Evolutionary conservation across 35 echinoderm and acorn worm genomes (phyloP), one percentile per base, ranked within the genome.

Genomic region (Ophioderma brevispina): DNA sequence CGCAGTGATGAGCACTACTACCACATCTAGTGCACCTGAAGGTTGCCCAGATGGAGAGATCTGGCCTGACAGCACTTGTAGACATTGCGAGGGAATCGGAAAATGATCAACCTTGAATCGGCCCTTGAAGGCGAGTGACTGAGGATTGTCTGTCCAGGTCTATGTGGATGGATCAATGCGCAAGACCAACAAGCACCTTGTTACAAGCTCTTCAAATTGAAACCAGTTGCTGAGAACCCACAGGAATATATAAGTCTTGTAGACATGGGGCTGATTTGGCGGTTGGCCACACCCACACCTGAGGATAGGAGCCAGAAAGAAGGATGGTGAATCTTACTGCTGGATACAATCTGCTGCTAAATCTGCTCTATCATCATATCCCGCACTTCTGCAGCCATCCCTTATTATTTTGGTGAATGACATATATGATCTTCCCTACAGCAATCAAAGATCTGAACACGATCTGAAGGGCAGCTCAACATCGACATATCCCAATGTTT

Each of bases 211-310:
- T 79, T 88, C 39, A 88, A 88, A 30, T 25, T 88, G 40, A 76
- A 88, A 25, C 86, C 86, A 77, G 86, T 79, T 80, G 70, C 76
- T 79, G 38, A 88, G 38, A 88, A 88, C 80, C 35, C 86, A 80
- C 75, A 33, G 39, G 34, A 41, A 38, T 34, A 81, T 33, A 80
- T 88, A 1, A 79, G 86, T 38, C 76, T 77, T 79, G 81, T 91
- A 36, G 89, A 91, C 40, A 91, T 84, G 89, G 89, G 86, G 18
- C 76, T 88, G 3, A 88, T 88, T 34, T 86, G 84, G 84, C 84
- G 84, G 35, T 37, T 86, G 14, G 64, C 84, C 64, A 86, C 84
- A 36, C 86, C 86, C 34, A 88, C 86, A 79, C 38, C 76, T 36
- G 55, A 86, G 56, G 84, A 86, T 36, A 52, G 84, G 77, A 35